phyloP scores from a whole-genome alignment of 2,797 vertebrate species.

The Cyprinella venusta region DNA sequence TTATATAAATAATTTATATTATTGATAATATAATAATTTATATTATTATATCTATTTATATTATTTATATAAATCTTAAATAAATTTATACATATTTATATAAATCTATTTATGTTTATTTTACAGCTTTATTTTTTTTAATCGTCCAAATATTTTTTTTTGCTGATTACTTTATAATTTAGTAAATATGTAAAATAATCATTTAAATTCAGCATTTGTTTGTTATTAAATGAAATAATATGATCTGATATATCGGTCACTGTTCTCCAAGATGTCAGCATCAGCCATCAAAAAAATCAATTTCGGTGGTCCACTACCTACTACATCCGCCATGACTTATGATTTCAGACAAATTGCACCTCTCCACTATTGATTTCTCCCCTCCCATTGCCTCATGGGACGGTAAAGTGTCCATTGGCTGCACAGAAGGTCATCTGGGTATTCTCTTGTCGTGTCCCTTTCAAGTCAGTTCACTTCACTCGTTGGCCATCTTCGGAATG shows the following conservation, averaged over 20 bases:
- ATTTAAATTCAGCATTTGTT: background rate
- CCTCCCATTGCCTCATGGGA: background rate
- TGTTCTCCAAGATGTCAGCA: too few species aligned
- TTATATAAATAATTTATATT: too few species aligned
- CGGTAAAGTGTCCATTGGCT: background rate
- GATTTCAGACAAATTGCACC: background rate
- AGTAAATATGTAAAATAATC: background rate
- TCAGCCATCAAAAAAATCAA: background rate
- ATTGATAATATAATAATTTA: too few species aligned
- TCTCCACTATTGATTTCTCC: background rate
- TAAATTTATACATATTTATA: too few species aligned
- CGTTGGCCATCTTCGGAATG: background rate
- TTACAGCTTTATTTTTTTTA: background rate
- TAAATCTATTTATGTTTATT: too few species aligned
- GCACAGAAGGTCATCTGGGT: background rate
- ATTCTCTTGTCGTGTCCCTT: background rate
- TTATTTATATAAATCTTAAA: too few species aligned
- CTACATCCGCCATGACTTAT: background rate
- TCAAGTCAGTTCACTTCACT: constrained; percentile 11
- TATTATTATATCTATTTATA: too few species aligned
- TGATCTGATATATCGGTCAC: too few species aligned
- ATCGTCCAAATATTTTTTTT: background rate
- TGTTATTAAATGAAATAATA: background rate
- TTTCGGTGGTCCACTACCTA: background rate
- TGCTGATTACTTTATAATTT: background rate